Percentiles rank a stretch among this genome's conserved stretches.
Conservation (phyloP, 1,140 invertebrate genomes). For the Octopus sinensis region DNA sequence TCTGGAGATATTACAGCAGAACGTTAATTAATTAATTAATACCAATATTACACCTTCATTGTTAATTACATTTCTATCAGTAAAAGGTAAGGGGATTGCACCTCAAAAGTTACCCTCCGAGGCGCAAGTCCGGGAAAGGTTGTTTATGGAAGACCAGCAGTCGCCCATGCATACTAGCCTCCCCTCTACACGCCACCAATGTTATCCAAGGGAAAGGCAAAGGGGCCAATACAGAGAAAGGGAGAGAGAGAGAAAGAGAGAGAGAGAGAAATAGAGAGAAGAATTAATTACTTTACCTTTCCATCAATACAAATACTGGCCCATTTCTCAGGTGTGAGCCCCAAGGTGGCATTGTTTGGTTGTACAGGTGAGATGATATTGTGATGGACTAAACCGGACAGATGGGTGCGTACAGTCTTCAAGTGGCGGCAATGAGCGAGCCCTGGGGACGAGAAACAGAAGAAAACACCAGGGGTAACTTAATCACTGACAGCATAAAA, state of each 20-base stretch:
- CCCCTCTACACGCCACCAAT: too few relatives aligned
- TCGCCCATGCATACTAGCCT: too few relatives aligned
- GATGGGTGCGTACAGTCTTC: conserved; percentile 84
- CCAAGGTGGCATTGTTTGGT: conserved; percentile 42
- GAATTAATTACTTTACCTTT: conserved; percentile 27
- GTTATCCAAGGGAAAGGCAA: too few relatives aligned
- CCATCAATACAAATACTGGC: conserved; percentile 41
- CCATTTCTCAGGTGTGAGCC: conserved; percentile 49
- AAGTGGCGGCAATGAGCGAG: conserved; percentile 88
- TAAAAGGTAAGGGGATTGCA: too few relatives aligned
- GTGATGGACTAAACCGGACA: conserved; percentile 76
- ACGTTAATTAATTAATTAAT: too few relatives aligned
- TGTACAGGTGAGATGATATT: conserved; percentile 39
- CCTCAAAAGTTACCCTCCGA: too few relatives aligned
- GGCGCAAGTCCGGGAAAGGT: too few relatives aligned
- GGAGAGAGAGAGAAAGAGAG: neutral
- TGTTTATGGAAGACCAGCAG: too few relatives aligned
- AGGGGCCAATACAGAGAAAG: too few relatives aligned
- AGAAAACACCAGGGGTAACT: neutral
- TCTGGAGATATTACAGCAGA: conserved; percentile 33
- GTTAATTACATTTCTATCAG: too few relatives aligned
- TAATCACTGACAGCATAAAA: neutral
- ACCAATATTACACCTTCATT: too few relatives aligned
- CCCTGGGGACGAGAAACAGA: conserved; percentile 57
- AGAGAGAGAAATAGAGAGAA: neutral